A percentile compares a stretch with the other conserved stretches of the same genome.
Evolutionary conservation across 37 sponge, comb jelly and placozoan genomes (phyloP).

Genomic region (Aplysina aerophoba): DNA sequence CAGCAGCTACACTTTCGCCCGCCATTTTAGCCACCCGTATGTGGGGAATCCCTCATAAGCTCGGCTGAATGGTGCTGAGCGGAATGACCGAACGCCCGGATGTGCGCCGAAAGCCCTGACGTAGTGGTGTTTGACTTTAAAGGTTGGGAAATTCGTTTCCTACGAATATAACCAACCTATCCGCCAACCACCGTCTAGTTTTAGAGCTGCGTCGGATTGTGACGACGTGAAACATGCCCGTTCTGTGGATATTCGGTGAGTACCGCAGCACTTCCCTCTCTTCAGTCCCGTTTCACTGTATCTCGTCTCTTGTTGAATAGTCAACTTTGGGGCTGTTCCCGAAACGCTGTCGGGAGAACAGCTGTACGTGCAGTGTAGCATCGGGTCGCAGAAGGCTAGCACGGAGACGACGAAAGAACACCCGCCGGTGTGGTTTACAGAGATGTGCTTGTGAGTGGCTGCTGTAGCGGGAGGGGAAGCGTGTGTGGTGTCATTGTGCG

Average conservation of each 20-base stretch:
- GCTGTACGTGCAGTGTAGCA: constrained; percentile 19
- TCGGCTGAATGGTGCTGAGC: neutral
- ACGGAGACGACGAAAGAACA: neutral
- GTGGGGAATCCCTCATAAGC: neutral
- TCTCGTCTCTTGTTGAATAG: neutral
- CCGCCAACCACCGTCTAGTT: no score
- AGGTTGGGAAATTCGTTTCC: no score
- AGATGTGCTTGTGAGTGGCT: constrained; percentile 27
- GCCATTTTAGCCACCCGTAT: neutral
- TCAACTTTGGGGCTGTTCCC: neutral
- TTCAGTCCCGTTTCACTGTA: neutral
- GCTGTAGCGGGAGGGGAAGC: no score
- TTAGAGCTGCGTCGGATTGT: no score
- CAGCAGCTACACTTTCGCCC: neutral
- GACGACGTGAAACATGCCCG: neutral
- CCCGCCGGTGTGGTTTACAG: constrained; percentile 6
- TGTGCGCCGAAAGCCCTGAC: neutral
- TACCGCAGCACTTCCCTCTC: neutral
- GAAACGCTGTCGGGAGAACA: neutral
- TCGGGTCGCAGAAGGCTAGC: constrained; percentile 5
- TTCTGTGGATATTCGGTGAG: constrained; percentile 23
- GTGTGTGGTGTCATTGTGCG: no score
- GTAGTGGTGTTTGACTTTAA: no score
- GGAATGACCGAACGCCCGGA: neutral
- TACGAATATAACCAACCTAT: no score